Evolutionary conservation across 2,888 invertebrate genomes (phyloP), one percentile per base, ranked within the genome.

Genomic region (Dione vanillae): DNA sequence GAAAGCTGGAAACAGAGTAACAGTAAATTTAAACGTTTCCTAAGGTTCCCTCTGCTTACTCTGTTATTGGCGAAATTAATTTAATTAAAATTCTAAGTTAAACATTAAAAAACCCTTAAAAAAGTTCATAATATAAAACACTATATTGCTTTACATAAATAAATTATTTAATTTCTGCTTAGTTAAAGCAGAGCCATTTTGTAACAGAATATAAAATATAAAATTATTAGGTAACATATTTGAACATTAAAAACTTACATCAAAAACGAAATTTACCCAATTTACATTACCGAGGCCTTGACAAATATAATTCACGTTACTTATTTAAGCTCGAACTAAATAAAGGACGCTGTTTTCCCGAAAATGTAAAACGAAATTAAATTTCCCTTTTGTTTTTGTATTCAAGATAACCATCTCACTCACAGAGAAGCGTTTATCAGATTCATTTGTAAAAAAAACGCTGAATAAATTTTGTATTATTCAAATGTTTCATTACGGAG

Each of bases 391-490:
- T 71, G 59, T 62, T 66, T 71, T 67, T 65, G 67, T 61, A 65
- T 69, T 65, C 35, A 35, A 65, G 71, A 67, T 69, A 65, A 67
- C 49, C 56, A 71, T 71, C 66, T 62, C 54, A 16, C 56, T 69
- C 47, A 51, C 62, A 62, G 58, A 58, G 20, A 65, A 65, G 69
- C 65, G 62, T 65, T 70, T 70, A 72, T 74, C 69, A 47, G 69
- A 74, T 72, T 69, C 54, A 40, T 70, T 72, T 67, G 59, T 61
- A 59, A 70, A 70, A 70, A 54, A 56, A 49, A 49, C 16, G 70
- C 56, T 68, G 70, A 75, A 68, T 75, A 72, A 75, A 74, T 74
- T 75, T 19, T 70, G 67, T 72, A 68, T 71, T 73, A 75, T 75
- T 72, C 64, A 35, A 67, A 68, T 58, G 65, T 71, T 70, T 62